phyloP scores from a whole-genome alignment of 2,888 invertebrate genomes.

The Ichneumon xanthorius region DNA sequence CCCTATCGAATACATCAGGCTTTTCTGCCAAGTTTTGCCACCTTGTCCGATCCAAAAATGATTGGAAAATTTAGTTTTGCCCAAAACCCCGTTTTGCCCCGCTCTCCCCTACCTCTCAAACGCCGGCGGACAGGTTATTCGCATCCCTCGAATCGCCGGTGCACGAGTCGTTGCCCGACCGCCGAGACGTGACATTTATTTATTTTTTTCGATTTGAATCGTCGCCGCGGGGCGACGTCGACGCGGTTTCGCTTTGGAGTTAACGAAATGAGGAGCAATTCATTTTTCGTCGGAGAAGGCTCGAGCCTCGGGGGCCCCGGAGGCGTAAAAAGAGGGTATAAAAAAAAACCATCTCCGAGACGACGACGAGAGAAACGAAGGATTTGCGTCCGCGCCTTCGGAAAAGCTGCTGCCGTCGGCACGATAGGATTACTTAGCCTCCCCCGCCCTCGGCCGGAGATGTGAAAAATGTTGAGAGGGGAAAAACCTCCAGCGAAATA shows the following conservation, averaged over 20 bases:
- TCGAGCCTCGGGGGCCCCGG: background rate
- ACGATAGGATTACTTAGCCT: conserved; percentile 4
- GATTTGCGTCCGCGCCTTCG: conserved; percentile 33
- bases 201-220: conserved; percentile 26
- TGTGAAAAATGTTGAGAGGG: conserved; percentile 24
- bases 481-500: background rate
- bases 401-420: conserved; percentile 10
- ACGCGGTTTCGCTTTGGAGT: conserved; percentile 2
- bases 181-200: background rate
- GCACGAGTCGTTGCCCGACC: too few species aligned
- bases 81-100: too few species aligned
- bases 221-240: background rate
- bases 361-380: conserved; percentile 6
- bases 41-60: too few species aligned
- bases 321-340: background rate
- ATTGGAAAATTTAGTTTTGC: too few species aligned
- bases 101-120: too few species aligned
- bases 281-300: conserved; percentile 10
- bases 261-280: conserved; percentile 42
- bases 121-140: too few species aligned
- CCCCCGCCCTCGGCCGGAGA: background rate
- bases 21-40: too few species aligned
- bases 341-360: background rate
- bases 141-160: too few species aligned
- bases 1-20: too few species aligned